These are phyloP conservation scores for Harmothoe impar DNA, from an alignment of 2,888 invertebrate genomes.

Conservation along the genomic window DNA sequence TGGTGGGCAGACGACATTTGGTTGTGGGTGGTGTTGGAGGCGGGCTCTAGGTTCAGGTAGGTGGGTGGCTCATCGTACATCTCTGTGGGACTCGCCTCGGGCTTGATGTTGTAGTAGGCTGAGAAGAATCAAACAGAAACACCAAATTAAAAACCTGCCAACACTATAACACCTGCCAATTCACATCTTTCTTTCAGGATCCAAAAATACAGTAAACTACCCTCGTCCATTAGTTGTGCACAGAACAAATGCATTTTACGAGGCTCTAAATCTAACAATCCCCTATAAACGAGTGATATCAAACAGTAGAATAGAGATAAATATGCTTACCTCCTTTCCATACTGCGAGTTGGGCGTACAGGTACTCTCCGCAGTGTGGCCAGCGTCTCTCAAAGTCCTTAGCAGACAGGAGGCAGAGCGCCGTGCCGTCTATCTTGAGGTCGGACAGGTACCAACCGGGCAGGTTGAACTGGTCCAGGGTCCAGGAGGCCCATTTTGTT, in stretches of 20 bases:
- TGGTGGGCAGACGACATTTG: background rate
- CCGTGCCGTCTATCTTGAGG: conserved; percentile 86
- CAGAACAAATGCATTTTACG: too few species aligned
- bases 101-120: conserved; percentile 29
- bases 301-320: too few species aligned
- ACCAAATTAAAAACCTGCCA: too few species aligned
- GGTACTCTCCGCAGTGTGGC: conserved; percentile 85
- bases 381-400: conserved; percentile 89
- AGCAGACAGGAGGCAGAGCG: conserved; percentile 90
- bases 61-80: conserved; percentile 49
- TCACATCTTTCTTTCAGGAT: too few species aligned
- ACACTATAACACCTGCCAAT: too few species aligned
- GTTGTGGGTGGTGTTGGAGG: background rate
- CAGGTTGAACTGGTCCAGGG: conserved; percentile 88
- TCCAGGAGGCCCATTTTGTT: conserved; percentile 93
- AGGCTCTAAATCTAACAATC: too few species aligned
- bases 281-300: too few species aligned
- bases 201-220: too few species aligned
- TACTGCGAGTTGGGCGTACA: conserved; percentile 94
- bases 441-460: conserved; percentile 89
- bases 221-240: too few species aligned
- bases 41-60: conserved; percentile 5
- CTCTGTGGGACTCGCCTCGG: background rate
- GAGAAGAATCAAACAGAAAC: background rate
- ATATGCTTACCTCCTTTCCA: conserved; percentile 89